A percentile compares a stretch with the other conserved stretches of the same genome.
Conservation (phyloP, 92 coral and sea anemone genomes). For the Diadumene lineata region DNA sequence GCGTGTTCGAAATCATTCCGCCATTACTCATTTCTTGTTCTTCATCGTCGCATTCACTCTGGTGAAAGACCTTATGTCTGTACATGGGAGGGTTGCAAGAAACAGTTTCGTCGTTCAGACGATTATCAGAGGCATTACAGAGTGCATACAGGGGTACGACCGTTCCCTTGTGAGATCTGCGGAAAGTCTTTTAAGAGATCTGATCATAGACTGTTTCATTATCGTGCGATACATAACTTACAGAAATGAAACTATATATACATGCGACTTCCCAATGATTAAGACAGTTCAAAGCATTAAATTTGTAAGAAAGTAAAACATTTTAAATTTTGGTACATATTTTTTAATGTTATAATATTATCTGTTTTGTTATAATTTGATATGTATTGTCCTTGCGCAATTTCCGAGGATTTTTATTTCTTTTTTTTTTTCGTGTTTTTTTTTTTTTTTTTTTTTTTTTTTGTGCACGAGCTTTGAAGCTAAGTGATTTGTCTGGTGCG, state of each 20-base stretch:
- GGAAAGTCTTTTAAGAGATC: slow-evolving; percentile 43
- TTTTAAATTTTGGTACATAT: too few relatives aligned
- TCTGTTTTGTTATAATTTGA: too few relatives aligned
- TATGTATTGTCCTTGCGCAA: too few relatives aligned
- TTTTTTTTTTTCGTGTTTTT: too few relatives aligned
- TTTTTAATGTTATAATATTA: too few relatives aligned
- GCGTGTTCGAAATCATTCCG: slow-evolving; percentile 33
- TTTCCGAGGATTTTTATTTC: too few relatives aligned
- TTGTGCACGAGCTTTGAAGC: too few relatives aligned
- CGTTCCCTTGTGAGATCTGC: slow-evolving; percentile 17
- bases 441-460: too few relatives aligned
- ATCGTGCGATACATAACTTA: slow-evolving; percentile 33
- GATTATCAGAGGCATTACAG: slow-evolving; percentile 45
- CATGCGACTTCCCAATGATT: background rate
- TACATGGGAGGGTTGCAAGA: slow-evolving; percentile 34
- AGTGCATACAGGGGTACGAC: slow-evolving; percentile 35
- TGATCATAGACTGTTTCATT: slow-evolving; percentile 39
- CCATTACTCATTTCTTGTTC: slow-evolving; percentile 39
- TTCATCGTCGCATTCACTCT: slow-evolving; percentile 37
- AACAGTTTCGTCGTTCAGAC: slow-evolving; percentile 42
- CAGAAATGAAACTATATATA: background rate
- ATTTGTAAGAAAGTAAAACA: too few relatives aligned
- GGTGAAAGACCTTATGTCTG: slow-evolving; percentile 38
- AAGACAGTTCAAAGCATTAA: too few relatives aligned
- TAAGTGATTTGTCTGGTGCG: too few relatives aligned